phyloP scores from a whole-genome alignment of 2,113 vertebrate genomes.

The Clarias macrocephalus region DNA sequence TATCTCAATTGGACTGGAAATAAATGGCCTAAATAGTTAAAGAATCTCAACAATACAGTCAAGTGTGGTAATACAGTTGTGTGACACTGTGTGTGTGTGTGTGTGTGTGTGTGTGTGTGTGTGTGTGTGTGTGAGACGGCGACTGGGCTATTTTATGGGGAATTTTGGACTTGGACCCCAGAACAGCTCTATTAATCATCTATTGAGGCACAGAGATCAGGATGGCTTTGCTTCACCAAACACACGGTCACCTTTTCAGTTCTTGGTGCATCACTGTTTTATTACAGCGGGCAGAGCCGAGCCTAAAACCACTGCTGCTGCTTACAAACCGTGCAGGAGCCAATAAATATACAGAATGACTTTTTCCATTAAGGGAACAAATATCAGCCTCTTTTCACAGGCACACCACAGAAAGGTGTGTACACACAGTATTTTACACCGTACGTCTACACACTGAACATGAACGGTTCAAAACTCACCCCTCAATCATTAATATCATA shows the following conservation, averaged over 20 bases:
- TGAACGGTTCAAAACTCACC: neutral
- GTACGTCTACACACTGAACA: neutral
- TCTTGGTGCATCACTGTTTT: constrained; percentile 18
- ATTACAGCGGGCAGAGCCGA: constrained; percentile 3
- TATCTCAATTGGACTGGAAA: neutral
- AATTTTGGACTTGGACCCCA: constrained; percentile 30
- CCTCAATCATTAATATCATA: neutral
- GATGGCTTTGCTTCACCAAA: constrained; percentile 38
- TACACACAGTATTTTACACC: neutral
- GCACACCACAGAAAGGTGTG: neutral
- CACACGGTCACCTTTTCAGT: neutral
- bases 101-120: constrained; percentile 6
- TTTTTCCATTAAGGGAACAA: neutral
- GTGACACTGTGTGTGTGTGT: neutral
- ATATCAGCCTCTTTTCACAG: neutral
- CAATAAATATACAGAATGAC: neutral
- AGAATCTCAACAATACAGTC: neutral
- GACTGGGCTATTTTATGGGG: constrained; percentile 18
- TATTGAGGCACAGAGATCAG: constrained; percentile 21
- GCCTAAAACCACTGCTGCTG: neutral
- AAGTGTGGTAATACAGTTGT: neutral
- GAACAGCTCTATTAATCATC: constrained; percentile 31
- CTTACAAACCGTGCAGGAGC: neutral
- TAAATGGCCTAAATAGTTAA: neutral
- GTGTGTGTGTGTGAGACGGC: constrained; percentile 13